Base-by-base conservation (phyloP, 2,888 invertebrate species). In the Microctonus aethiopoides region DNA sequence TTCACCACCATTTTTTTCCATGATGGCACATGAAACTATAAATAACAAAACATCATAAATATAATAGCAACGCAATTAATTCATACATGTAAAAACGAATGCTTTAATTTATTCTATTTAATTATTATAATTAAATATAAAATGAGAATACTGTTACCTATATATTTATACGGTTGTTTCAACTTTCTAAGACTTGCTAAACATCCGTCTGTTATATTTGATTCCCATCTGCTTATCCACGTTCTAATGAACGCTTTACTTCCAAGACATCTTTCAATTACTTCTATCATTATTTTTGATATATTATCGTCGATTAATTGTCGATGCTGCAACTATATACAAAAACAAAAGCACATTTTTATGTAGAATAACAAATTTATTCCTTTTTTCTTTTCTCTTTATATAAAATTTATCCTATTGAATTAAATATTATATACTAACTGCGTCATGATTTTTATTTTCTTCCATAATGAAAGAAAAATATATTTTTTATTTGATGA, bases 1-100 rank as follows among this genome's bases (percentile, higher is more conserved):
- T 36, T 66, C 72, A 20, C 70, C 41, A 46, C 75, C 75, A 16
- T 10, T 52, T 52, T 52, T 52, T 52, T 52, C 20, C 51, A 52
- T 52, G 22, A 52, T 52, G 51, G 24, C 10, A 24, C 51, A 52
- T 52, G 51, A 22, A 52, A 52, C 51, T n/a, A n/a, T 52, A 11
- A 20, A 52, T 52, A 22, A 52, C 7, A 22, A 52, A 20, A 22
- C 20, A 52, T 13, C 13, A n/a, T n/a, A n/a, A n/a, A n/a, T n/a
- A n/a, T n/a, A n/a, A n/a, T n/a, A n/a, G n/a, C n/a, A n/a, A n/a
- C n/a, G n/a, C n/a, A n/a, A n/a, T n/a, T n/a, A n/a, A n/a, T n/a
- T n/a, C n/a, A n/a, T n/a, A n/a, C n/a, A n/a, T n/a, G n/a, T n/a
- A n/a, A n/a, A n/a, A n/a, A n/a, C n/a, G n/a, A n/a, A n/a, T n/a